phyloP scores from a whole-genome alignment of 2,888 invertebrate species.

The Endomychus coccineus region DNA sequence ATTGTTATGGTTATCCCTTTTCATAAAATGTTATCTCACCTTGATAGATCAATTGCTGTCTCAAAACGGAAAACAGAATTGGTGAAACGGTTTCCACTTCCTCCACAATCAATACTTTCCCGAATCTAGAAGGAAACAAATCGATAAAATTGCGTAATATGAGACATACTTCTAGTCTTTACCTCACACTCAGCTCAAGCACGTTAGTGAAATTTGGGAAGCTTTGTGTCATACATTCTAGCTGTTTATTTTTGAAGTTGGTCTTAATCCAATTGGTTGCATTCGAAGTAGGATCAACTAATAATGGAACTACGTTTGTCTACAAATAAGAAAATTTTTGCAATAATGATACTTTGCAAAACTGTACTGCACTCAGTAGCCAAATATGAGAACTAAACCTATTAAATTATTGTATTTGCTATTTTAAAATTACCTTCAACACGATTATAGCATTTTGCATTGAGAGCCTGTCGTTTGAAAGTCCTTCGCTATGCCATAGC shows the following conservation, averaged over 20 bases:
- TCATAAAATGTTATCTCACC: too few species aligned
- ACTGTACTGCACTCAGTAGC: too few species aligned
- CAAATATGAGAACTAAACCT: slow-evolving; percentile 6
- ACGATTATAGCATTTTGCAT: slow-evolving; percentile 77
- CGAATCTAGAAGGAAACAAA: slow-evolving; percentile 59
- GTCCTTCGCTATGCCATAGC: slow-evolving; percentile 79
- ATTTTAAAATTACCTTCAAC: slow-evolving; percentile 62
- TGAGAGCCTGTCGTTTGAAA: slow-evolving; percentile 71
- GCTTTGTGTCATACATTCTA: slow-evolving; percentile 74
- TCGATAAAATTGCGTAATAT: slow-evolving; percentile 19
- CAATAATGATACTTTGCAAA: too few species aligned
- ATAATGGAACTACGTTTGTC: slow-evolving; percentile 60
- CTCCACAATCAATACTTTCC: slow-evolving; percentile 80
- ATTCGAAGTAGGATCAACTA: slow-evolving; percentile 84
- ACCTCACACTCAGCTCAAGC: slow-evolving; percentile 67
- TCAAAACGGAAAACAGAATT: slow-evolving; percentile 54
- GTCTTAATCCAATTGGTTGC: slow-evolving; percentile 75
- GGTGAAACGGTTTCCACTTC: slow-evolving; percentile 60
- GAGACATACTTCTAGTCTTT: slow-evolving; percentile 21
- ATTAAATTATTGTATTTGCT: slow-evolving; percentile 5
- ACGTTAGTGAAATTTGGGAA: slow-evolving; percentile 66
- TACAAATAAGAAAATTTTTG: slow-evolving; percentile 24
- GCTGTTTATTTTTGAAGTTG: slow-evolving; percentile 56
- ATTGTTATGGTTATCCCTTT: too few species aligned
- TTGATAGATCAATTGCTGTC: slow-evolving; percentile 54